Evolutionary conservation across 2,113 vertebrate genomes (phyloP).

Genomic region (Pterocles burchelli): DNA sequence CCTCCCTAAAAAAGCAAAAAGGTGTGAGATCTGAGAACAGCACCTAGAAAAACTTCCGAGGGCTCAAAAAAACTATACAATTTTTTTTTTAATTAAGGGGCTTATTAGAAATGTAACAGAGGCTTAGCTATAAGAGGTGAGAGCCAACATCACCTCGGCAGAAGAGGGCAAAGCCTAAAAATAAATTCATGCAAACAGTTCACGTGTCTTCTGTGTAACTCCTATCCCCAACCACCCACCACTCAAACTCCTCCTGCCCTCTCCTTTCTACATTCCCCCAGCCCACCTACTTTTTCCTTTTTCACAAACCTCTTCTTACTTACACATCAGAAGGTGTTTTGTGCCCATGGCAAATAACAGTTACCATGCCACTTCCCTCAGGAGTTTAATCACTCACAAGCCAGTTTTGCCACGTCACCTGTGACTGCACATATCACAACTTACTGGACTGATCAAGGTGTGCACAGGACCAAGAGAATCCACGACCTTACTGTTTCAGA

Average conservation of each 20-base stretch:
- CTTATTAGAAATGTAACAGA: background rate
- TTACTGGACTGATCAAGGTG: background rate
- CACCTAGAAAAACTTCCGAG: background rate
- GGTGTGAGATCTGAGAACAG: background rate
- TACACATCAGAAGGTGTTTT: background rate
- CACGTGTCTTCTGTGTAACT: background rate
- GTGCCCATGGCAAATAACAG: background rate
- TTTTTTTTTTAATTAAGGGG: background rate
- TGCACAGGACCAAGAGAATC: background rate
- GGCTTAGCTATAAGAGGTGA: background rate
- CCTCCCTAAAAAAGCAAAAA: background rate
- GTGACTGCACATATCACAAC: fast-evolving
- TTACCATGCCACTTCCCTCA: background rate
- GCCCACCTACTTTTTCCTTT: background rate
- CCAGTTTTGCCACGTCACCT: background rate
- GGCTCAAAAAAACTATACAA: background rate
- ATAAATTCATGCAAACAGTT: background rate
- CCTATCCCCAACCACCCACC: background rate
- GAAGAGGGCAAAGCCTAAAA: background rate
- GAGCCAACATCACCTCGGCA: fast-evolving
- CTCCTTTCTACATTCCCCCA: background rate
- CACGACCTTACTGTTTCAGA: background rate
- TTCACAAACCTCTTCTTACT: background rate
- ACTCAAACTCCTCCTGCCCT: background rate
- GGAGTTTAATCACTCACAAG: background rate